Percentiles rank a stretch among this genome's conserved stretches.
Evolutionary conservation across 2,113 vertebrate species (phyloP).

Genomic region (Calidris pygmaea): DNA sequence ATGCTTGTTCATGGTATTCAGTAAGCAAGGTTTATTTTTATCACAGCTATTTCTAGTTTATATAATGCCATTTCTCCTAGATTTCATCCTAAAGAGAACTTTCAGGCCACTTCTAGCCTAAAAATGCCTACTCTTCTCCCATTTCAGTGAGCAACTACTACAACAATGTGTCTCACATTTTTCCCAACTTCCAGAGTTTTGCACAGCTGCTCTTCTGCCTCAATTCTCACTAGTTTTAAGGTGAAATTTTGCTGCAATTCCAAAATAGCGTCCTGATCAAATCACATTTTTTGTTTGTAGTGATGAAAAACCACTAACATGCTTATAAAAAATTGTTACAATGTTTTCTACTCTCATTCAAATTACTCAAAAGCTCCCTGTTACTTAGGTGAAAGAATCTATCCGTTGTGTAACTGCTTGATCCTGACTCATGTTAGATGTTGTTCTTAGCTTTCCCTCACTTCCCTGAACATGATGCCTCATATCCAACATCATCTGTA

Average conservation of each 20-base stretch:
- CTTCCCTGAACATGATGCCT: neutral
- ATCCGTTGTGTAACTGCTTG: neutral
- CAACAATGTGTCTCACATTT: neutral
- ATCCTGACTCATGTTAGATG: too few relatives aligned
- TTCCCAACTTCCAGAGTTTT: neutral
- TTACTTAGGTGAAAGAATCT: neutral
- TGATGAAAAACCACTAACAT: neutral
- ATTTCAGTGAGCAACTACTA: neutral
- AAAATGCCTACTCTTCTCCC: neutral
- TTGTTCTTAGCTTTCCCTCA: neutral
- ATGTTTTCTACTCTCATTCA: neutral
- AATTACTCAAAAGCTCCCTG: neutral
- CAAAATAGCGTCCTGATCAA: neutral
- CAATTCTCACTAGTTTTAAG: neutral
- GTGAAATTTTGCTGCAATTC: neutral
- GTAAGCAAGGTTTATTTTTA: neutral
- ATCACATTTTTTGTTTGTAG: neutral
- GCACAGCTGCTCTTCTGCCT: neutral
- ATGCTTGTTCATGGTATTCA: neutral
- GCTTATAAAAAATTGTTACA: neutral
- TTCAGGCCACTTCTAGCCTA: neutral
- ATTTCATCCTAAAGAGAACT: neutral
- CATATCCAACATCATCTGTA: neutral
- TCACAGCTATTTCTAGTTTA: neutral
- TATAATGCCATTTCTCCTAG: neutral